Evolutionary conservation across 1,140 invertebrate species (phyloP), one percentile per base, ranked within the genome.

Genomic region (Plodia interpunctella): DNA sequence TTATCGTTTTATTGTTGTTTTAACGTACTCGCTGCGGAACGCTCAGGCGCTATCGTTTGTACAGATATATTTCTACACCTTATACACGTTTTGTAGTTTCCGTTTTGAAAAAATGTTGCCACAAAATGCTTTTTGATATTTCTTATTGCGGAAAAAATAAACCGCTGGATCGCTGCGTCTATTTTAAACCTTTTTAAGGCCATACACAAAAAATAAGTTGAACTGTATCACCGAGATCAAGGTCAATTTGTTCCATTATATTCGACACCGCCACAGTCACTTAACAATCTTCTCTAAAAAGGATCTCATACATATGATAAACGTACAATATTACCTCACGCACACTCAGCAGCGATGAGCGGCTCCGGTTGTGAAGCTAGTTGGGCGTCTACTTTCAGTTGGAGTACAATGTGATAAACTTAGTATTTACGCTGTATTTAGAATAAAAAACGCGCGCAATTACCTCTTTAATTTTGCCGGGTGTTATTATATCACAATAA

Each of bases 371-470:
- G 21, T 25, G 21, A 25, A 6, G 21, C 21, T 6, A 25, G 2
- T 25, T 25, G n/a, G 20, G 3, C 18, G 20, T 51, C n/a, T n/a
- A 28, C 17, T 53, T n/a, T 25, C n/a, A 13, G 19, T 57, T 53
- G 32, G 59, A 49, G 52, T 53, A 66, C 49, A 66, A 62, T 57
- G 61, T 60, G 58, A 69, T 63, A 63, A 59, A 63, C 32, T 63
- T 55, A 62, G 60, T 25, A 54, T 56, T 62, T 52, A 53, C n/a
- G 2, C 35, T 60, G 18, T 56, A 17, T 32, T 44, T 44, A 44
- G 38, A n/a, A 3, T 44, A 44, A 15, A n/a, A 2, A 13, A 5
- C 38, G 38, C 38, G 38, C 38, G n/a, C 13, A 17, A 44, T 15
- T 44, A 44, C 38, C 38, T 44, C 38, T 6, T 44, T 4, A 1